A percentile compares a stretch with the other conserved stretches of the same genome.
phyloP scores from a whole-genome alignment of 2,113 vertebrate genomes.

The Oncorhynchus mykiss region DNA sequence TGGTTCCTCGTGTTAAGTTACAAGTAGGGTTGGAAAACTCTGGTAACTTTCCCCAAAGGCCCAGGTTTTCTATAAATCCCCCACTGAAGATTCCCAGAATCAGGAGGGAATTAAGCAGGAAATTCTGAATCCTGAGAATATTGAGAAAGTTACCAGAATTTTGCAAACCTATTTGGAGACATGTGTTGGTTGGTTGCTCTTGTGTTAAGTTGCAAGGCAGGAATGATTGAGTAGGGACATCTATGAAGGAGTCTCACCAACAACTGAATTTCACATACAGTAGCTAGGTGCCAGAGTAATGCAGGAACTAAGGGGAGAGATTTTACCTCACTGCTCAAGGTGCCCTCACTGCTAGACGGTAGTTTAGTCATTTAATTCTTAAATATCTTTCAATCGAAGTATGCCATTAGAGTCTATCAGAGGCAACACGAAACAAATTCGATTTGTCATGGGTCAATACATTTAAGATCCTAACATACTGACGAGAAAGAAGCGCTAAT shows the following conservation, averaged over 20 bases:
- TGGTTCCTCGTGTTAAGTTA: not conserved
- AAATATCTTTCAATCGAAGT: conserved; percentile 51
- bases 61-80: no score
- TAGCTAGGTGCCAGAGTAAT: not conserved
- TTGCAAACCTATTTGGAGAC: no score
- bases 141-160: no score
- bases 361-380: conserved; percentile 18
- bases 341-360: not conserved
- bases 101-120: no score
- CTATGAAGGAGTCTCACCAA: not conserved
- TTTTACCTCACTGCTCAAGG: conserved; percentile 32
- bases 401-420: not conserved
- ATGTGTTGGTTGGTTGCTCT: no score
- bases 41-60: no score
- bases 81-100: no score
- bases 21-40: no score
- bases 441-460: conserved; percentile 42
- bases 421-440: conserved; percentile 29
- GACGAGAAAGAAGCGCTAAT: not conserved
- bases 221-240: not conserved
- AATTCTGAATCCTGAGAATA: no score
- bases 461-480: conserved; percentile 27
- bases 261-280: not conserved
- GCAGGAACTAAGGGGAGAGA: conserved; percentile 8
- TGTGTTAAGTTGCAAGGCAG: no score